Conservation (phyloP, 2,113 vertebrate species). For the Channa argus region DNA sequence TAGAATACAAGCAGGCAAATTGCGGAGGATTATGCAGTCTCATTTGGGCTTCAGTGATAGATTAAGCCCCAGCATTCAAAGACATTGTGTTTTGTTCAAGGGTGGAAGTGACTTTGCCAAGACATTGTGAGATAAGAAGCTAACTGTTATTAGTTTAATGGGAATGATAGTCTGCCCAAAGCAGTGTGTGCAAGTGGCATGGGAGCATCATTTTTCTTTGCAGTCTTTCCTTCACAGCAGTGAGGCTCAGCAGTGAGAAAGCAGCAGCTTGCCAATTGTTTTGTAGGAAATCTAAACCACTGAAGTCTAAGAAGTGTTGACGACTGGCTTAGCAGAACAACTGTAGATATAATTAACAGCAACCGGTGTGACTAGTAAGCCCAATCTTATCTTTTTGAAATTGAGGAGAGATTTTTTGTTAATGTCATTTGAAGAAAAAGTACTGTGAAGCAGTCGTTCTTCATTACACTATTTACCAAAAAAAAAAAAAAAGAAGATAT, state of each 20-base stretch:
- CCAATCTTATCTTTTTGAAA: background rate
- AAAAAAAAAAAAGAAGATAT: background rate
- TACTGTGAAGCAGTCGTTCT: constrained; percentile 4
- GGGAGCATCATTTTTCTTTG: constrained; percentile 56
- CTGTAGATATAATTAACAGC: constrained; percentile 10
- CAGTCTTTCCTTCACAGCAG: constrained; percentile 32
- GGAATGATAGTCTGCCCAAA: constrained; percentile 69
- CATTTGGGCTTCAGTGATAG: constrained; percentile 57
- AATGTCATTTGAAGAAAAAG: constrained; percentile 1
- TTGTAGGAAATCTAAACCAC: constrained; percentile 46
- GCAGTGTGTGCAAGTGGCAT: constrained; percentile 54
- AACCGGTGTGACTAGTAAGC: constrained; percentile 9
- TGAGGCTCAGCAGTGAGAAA: constrained; percentile 28
- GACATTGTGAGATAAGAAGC: constrained; percentile 76
- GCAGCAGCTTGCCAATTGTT: constrained; percentile 34
- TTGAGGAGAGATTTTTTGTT: background rate
- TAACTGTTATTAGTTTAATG: constrained; percentile 76
- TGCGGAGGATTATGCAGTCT: constrained; percentile 59
- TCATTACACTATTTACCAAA: background rate
- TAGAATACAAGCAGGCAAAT: constrained; percentile 51
- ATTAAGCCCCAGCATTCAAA: constrained; percentile 65
- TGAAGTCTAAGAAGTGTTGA: constrained; percentile 36
- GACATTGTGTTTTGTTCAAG: constrained; percentile 72
- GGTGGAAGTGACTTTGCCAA: constrained; percentile 77
- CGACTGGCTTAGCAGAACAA: constrained; percentile 17